These are phyloP conservation scores for Caenorhabditis parvicauda DNA, from an alignment of 2,888 invertebrate species.

Conservation along the genomic window DNA sequence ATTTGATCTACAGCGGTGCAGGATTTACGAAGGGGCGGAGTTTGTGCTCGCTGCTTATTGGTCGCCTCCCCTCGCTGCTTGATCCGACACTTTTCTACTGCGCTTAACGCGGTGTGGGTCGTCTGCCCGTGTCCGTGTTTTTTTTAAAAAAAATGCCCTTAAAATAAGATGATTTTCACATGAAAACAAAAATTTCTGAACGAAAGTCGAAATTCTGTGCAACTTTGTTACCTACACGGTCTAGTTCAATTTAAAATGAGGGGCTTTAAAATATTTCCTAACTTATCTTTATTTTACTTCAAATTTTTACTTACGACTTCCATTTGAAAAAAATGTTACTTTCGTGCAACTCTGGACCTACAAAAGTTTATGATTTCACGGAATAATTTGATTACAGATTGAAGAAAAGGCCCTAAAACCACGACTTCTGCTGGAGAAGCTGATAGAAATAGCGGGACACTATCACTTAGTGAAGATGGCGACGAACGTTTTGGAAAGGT, in stretches of 20 bases:
- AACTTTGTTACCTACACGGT: neutral
- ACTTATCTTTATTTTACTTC: neutral
- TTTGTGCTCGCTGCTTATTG: too few species aligned
- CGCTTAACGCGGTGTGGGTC: too few species aligned
- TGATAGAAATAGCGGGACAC: constrained; percentile 44
- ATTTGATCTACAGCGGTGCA: too few species aligned
- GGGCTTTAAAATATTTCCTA: neutral
- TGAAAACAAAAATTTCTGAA: neutral
- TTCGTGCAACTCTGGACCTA: neutral
- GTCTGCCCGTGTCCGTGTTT: too few species aligned
- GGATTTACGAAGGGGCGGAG: too few species aligned
- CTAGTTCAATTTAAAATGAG: neutral
- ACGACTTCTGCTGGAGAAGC: constrained; percentile 29
- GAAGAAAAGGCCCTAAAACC: constrained; percentile 24
- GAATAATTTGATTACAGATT: constrained; percentile 30
- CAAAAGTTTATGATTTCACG: neutral
- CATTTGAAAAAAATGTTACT: too few species aligned
- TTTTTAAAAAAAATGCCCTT: neutral
- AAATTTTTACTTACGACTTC: neutral
- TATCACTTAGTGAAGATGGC: constrained; percentile 43
- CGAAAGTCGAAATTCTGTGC: too few species aligned
- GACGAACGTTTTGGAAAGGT: constrained; percentile 26
- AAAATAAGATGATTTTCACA: neutral
- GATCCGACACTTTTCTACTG: too few species aligned
- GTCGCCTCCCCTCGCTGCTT: too few species aligned